Conservation (phyloP, 1,140 invertebrate genomes). For the Drosophila pallidifrons region DNA sequence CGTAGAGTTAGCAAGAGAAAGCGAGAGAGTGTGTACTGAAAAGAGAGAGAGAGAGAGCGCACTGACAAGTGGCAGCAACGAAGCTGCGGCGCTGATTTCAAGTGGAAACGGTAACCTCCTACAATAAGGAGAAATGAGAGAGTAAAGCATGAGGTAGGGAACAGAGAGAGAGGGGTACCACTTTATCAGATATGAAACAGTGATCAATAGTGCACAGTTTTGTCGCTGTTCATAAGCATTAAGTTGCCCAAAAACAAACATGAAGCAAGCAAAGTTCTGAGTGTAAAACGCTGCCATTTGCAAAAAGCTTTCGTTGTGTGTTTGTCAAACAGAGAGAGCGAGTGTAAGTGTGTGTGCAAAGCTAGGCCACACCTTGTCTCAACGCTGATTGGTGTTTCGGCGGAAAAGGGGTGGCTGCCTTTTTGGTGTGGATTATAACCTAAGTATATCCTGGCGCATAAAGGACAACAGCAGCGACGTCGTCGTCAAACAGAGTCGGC, state of each 20-base stretch:
- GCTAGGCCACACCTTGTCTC: conserved; percentile 81
- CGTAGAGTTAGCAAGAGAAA: conserved; percentile 2
- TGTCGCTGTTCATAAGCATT: conserved; percentile 7
- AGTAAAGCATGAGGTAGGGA: neutral
- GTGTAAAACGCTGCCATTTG: conserved; percentile 54
- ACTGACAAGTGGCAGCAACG: conserved; percentile 12
- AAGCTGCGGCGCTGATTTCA: conserved; percentile 47
- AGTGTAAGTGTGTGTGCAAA: conserved; percentile 13
- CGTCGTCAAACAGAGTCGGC: conserved; percentile 60
- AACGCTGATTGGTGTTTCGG: conserved; percentile 75
- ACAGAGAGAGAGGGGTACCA: neutral
- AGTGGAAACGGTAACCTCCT: conserved; percentile 80
- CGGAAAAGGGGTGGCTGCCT: conserved; percentile 73
- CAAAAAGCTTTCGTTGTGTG: conserved; percentile 53
- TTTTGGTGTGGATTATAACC: conserved; percentile 75
- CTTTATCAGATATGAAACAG: conserved; percentile 29
- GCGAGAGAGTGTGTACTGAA: conserved; percentile 18
- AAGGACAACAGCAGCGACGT: conserved; percentile 48
- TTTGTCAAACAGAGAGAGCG: neutral
- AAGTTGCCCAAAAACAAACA: conserved; percentile 9
- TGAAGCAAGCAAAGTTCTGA: neutral
- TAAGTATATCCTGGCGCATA: conserved; percentile 74
- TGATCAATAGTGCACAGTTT: conserved; percentile 33
- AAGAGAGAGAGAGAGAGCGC: conserved; percentile 32
- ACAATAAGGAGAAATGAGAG: conserved; percentile 31